Evolutionary conservation across 2,797 vertebrate genomes (phyloP), one percentile per base, ranked within the genome.

Genomic region (Microchirus variegatus): DNA sequence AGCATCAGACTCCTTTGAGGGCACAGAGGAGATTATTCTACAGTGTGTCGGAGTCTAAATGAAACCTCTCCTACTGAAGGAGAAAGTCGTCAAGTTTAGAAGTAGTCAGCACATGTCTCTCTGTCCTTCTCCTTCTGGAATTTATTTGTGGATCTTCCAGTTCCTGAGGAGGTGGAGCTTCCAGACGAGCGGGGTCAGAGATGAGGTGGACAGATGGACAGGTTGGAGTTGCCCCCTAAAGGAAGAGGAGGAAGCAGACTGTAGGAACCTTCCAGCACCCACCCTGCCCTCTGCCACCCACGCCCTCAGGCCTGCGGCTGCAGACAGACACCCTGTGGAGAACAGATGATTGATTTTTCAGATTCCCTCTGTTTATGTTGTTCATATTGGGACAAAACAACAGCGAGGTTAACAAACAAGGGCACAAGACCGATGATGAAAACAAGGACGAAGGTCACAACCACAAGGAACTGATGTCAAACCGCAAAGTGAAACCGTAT

Each of bases 121-220:
- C 61, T 47, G 60, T 54, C 44, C 13, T 59, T 53, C 55, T 36
- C 8, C 5, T 31, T 7, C 64, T 47, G 37, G 41, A 48, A 75
- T 79, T 94, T 89, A 92, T 89, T 90, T 92, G 84, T 92, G 88
- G 83, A 89, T 85, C 84, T 95, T 95, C 92, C 93, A 94, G 89
- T 94, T 95, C 87, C 88, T 85, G 63, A 92, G 87, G 78, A 94
- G 83, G 59, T 74, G 67, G 69, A 90, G 78, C 70, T 81, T 87
- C 89, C 90, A 92, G 67, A 78, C 58, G 2, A 53, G 72, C 47
- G 72, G 79, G 41, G 54, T 73, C 53, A 83, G 80, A 70, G 75
- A 67, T 26, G 63, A 59, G 74, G 48, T 40, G 71, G 73, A 44
- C 38, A 58, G 71, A 14, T 54, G 73, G 58, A 70, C 48, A 1